Percentiles rank a stretch among this genome's conserved stretches.
phyloP scores from a whole-genome alignment of 2,888 invertebrate genomes.

The Cantharis rustica region DNA sequence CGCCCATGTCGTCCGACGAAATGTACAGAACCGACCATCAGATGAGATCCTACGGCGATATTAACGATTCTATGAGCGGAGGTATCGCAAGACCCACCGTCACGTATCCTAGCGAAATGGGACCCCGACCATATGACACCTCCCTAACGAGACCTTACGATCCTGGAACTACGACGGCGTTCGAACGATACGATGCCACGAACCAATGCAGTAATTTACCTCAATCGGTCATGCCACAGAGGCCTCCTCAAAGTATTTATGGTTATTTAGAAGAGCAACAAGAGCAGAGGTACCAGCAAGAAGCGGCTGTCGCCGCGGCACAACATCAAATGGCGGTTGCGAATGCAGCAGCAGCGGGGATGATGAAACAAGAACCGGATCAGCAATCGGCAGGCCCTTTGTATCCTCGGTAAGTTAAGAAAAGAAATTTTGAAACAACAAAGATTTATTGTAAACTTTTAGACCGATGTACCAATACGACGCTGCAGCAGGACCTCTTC shows the following conservation, averaged over 20 bases:
- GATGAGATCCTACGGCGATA: slow-evolving; percentile 65
- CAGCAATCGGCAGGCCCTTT: slow-evolving; percentile 73
- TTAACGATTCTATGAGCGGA: slow-evolving; percentile 64
- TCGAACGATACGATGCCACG: slow-evolving; percentile 66
- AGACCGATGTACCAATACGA: slow-evolving; percentile 86
- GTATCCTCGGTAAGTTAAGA: slow-evolving; percentile 67
- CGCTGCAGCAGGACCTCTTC: slow-evolving; percentile 70
- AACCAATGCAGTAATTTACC: slow-evolving; percentile 55
- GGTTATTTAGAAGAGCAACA: slow-evolving; percentile 64
- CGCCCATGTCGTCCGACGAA: slow-evolving; percentile 63
- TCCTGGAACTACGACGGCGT: slow-evolving; percentile 63
- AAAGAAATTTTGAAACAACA: not conserved
- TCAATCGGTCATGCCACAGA: slow-evolving; percentile 57
- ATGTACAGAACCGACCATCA: slow-evolving; percentile 50
- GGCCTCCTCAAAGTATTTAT: slow-evolving; percentile 64
- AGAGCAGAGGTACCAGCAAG: slow-evolving; percentile 65
- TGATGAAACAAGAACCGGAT: slow-evolving; percentile 72
- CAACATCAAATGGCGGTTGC: slow-evolving; percentile 61
- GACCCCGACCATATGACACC: slow-evolving; percentile 57
- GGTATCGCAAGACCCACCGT: slow-evolving; percentile 62
- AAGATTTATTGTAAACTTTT: slow-evolving; percentile 36
- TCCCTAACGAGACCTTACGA: slow-evolving; percentile 61
- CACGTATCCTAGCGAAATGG: slow-evolving; percentile 63
- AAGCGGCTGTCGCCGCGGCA: slow-evolving; percentile 58
- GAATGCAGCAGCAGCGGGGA: slow-evolving; percentile 59